Evolutionary conservation across 2,113 vertebrate genomes (phyloP), one percentile per base, ranked within the genome.

Genomic region (Scytalopus superciliaris): DNA sequence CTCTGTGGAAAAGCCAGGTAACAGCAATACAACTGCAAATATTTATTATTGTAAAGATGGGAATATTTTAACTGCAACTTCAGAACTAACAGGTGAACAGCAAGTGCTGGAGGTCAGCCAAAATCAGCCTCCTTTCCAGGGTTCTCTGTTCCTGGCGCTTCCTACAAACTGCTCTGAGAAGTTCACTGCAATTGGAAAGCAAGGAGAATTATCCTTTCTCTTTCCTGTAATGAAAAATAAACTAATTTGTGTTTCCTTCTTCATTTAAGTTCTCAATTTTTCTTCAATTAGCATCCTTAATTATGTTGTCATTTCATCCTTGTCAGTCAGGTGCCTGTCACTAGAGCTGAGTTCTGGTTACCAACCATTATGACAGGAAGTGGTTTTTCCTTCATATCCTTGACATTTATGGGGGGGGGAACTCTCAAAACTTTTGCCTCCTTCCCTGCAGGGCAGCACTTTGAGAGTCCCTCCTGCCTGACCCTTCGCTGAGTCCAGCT

Each of bases 281-380:
- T 81, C 69, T 88, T 93, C 80, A 95, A 63, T 95, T 87, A 95
- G 80, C 87, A 31, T 25, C n/a, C 30, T 90, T 94, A 80, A 68
- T 49, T 23, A 40, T 62, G 8, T 22, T 85, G 83, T 84, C 62
- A 50, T 84, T 66, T 25, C 57, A 28, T 75, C 57, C 30, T 77
- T 55, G 24, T 84, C 70, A 57, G 68, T 95, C 80, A 47, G 74
- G 33, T 75, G 40, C 73, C 69, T 64, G 21, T 76, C 59, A 27
- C 39, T 56, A 81, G 89, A 69, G 55, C 57, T 84, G 13, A 57
- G 31, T 82, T 55, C 47, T 70, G 66, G 72, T 63, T 49, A 87
- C 28, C 44, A 37, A 37, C 47, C 53, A 24, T 18, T 68, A 42
- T 30, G 55, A 30, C 45, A 50, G 45, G 30, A 39, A 24, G 35